Conservation (phyloP, 2,888 invertebrate species). For the Spilarctia lutea region DNA sequence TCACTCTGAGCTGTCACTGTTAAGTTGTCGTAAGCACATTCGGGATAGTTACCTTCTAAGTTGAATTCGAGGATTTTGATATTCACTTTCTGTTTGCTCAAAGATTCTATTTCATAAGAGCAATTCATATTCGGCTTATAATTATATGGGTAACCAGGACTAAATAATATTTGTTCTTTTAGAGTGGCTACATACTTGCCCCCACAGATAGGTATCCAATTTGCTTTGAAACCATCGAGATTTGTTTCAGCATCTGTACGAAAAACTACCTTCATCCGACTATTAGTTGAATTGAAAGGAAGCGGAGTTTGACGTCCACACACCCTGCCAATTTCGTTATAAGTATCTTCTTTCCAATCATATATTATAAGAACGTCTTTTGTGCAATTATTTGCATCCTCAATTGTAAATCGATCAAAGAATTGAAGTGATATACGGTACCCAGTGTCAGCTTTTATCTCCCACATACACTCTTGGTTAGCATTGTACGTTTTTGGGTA, state of each 20-base stretch:
- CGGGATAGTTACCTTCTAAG: slow-evolving; percentile 72
- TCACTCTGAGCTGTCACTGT: slow-evolving; percentile 67
- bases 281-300: slow-evolving; percentile 87
- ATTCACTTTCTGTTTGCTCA: slow-evolving; percentile 71
- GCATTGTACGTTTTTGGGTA: slow-evolving; percentile 89
- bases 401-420: slow-evolving; percentile 90
- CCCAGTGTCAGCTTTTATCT: slow-evolving; percentile 88
- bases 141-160: slow-evolving; percentile 90
- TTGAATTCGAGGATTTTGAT: slow-evolving; percentile 88
- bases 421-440: slow-evolving; percentile 90
- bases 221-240: slow-evolving; percentile 91
- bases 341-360: slow-evolving; percentile 85
- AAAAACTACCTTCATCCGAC: slow-evolving; percentile 90
- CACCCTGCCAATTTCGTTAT: slow-evolving; percentile 84
- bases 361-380: slow-evolving; percentile 91
- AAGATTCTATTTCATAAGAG: slow-evolving; percentile 87
- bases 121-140: slow-evolving; percentile 89
- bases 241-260: slow-evolving; percentile 88
- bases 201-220: slow-evolving; percentile 90
- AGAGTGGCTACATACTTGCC: slow-evolving; percentile 87
- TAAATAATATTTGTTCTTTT: slow-evolving; percentile 84
- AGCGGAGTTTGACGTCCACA: slow-evolving; percentile 90
- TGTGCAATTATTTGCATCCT: slow-evolving; percentile 89
- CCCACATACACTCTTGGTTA: slow-evolving; percentile 94
- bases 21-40: slow-evolving; percentile 85